phyloP scores from a whole-genome alignment of 2,888 invertebrate species.

The Torymus tubicola region DNA sequence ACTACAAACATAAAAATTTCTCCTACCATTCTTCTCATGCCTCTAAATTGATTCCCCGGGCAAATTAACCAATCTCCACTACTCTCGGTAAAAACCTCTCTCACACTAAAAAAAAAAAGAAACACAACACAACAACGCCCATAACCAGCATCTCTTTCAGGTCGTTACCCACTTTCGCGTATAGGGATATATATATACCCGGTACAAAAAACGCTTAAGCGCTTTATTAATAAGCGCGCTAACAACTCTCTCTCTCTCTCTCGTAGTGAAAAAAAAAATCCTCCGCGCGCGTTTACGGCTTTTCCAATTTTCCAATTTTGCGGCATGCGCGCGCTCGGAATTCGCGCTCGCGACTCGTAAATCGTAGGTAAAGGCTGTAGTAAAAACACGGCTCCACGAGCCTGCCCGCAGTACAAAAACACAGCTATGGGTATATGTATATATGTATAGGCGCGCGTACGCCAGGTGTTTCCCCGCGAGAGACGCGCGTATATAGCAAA shows the following conservation, averaged over 20 bases:
- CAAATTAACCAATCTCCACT: not conserved
- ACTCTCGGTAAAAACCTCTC: not conserved
- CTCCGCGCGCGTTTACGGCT: not conserved
- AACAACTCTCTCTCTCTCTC: not conserved
- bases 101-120: not conserved
- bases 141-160: no score
- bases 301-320: slow-evolving; percentile 51
- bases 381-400: slow-evolving; percentile 8
- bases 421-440: no score
- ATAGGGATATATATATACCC: no score
- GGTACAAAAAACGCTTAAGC: slow-evolving; percentile 9
- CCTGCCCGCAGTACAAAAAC: slow-evolving; percentile 2
- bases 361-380: slow-evolving; percentile 9
- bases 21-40: no score
- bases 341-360: slow-evolving; percentile 40
- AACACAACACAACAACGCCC: no score
- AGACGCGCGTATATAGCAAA: not conserved
- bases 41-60: no score
- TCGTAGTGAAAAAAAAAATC: not conserved
- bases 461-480: slow-evolving; percentile 25
- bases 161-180: not conserved
- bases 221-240: slow-evolving; percentile 44
- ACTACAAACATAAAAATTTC: no score
- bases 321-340: slow-evolving; percentile 20
- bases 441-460: no score